Base-by-base conservation (phyloP, 2,797 vertebrate genomes). In the Gobionotothen gibberifrons region DNA sequence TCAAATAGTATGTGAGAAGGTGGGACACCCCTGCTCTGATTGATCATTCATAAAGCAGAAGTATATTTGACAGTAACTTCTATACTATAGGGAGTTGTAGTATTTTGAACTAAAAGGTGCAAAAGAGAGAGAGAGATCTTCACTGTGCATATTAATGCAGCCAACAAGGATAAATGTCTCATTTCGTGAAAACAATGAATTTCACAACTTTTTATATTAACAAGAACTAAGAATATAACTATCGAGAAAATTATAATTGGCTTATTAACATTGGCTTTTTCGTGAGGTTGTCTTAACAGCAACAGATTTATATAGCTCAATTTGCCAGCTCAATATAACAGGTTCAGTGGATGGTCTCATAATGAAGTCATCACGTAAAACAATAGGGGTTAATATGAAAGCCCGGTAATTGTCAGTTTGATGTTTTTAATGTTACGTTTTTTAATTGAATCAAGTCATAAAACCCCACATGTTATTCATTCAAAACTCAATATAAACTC, bases 311-410 rank as follows among this genome's bases (percentile, higher is more conserved):
- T 36, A 8, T 36, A 8, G 32, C 26, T 26, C 26, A 5, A 26
- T 26, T 26, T 26, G 26, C 4, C 22, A 26, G 22, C 22, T 26
- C 22, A 26, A 26, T 26, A 26, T 32, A 32, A n/a, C 14, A 22
- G 9, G 22, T 22, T 32, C 29, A 63, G 21, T 32, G 32, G 32
- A 32, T 32, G 32, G 22, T 43, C 22, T 57, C 16, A 29, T 2
- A 48, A 16, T 74, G 62, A 66, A 14, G 40, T 53, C 54, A 59
- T 59, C n/a, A 44, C 9, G 14, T 21, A 32, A 65, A 57, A n/a
- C 14, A 36, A 51, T 5, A 48, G 32, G 13, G 42, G 5, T 10
- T 53, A 46, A 15, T 44, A 46, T 58, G 11, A 39, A 59, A 59
- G 9, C 29, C 6, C 40, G n/a, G 26, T 52, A 11, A 14, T 26